Evolutionary conservation across 2,797 vertebrate species (phyloP).

Genomic region (Cheirogaleus major): DNA sequence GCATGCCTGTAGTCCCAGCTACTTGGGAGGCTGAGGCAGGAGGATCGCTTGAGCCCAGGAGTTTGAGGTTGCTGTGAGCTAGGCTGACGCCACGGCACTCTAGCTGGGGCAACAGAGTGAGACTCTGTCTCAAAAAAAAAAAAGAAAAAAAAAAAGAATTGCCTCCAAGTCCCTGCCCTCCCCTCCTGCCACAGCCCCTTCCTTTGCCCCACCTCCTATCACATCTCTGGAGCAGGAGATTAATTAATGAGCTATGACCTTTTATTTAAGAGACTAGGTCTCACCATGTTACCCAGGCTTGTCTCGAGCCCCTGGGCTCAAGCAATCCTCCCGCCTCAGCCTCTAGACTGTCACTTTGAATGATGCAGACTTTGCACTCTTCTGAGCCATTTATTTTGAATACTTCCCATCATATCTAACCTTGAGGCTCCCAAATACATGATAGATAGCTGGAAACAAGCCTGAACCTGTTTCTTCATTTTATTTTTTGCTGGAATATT

Average conservation of each 20-base stretch:
- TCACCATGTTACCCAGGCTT: background rate
- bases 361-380: constrained; percentile 40
- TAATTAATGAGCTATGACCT: background rate
- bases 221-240: background rate
- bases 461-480: constrained; percentile 19
- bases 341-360: constrained; percentile 17
- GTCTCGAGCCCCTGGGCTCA: background rate
- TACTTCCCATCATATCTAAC: background rate
- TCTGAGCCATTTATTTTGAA: constrained; percentile 48
- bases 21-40: too few species aligned
- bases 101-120: too few species aligned
- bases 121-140: too few species aligned
- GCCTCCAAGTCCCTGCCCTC: background rate
- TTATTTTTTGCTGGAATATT: constrained; percentile 24
- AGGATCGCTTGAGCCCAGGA: too few species aligned
- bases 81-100: too few species aligned
- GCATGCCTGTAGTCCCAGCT: too few species aligned
- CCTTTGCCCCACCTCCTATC: background rate
- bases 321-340: background rate
- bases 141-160: too few species aligned
- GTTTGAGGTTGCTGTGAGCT: too few species aligned
- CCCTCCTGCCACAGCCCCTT: background rate
- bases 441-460: constrained; percentile 35
- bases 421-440: constrained; percentile 55
- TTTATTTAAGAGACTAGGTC: background rate